A percentile compares a stretch with the other conserved stretches of the same genome.
Evolutionary conservation across 2,113 vertebrate species (phyloP).

Genomic region (Cygnus atratus): DNA sequence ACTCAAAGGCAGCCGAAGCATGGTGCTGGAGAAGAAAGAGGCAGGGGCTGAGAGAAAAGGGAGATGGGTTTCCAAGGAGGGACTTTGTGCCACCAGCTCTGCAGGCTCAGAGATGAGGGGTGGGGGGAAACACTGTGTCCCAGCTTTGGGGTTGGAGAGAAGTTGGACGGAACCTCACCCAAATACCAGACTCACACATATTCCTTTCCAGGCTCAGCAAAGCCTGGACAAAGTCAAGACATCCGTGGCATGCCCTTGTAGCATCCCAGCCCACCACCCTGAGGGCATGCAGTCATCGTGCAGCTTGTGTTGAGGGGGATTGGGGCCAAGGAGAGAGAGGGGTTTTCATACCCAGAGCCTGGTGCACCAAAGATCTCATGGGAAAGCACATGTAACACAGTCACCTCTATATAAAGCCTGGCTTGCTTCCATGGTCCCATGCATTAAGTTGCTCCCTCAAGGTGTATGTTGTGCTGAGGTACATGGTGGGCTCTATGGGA

Average conservation of each 20-base stretch:
- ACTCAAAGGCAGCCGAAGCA: background rate
- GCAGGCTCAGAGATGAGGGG: background rate
- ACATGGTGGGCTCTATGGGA: background rate
- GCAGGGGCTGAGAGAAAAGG: background rate
- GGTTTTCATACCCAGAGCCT: background rate
- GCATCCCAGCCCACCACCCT: background rate
- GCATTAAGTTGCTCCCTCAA: background rate
- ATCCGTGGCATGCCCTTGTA: background rate
- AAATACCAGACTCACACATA: no score
- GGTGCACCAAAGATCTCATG: background rate
- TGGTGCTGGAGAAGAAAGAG: slow-evolving; percentile 17
- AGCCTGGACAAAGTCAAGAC: background rate
- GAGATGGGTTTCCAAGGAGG: background rate
- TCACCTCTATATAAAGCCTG: background rate
- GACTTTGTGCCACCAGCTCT: background rate
- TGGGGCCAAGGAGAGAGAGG: background rate
- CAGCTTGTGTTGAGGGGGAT: background rate
- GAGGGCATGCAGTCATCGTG: background rate
- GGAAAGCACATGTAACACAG: background rate
- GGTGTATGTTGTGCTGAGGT: background rate
- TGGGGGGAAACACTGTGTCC: background rate
- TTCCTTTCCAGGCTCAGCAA: background rate
- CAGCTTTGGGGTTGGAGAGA: rapidly evolving
- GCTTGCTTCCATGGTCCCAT: rapidly evolving
- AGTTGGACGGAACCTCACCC: background rate